phyloP scores from a whole-genome alignment of 2,888 invertebrate genomes.

The Drosophila anomelani region DNA sequence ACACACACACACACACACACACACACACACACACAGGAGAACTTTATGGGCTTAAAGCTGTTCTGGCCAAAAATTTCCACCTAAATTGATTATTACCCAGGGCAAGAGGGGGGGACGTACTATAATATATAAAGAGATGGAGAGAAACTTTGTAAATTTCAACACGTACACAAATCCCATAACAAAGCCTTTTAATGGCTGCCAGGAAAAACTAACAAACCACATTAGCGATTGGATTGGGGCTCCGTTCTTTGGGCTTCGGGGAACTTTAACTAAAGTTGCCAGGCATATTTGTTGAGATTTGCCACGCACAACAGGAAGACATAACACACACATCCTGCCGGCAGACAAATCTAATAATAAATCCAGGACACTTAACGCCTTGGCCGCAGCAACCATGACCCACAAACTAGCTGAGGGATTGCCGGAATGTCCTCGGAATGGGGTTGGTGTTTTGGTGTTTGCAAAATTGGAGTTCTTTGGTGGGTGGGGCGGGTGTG shows the following conservation, averaged over 20 bases:
- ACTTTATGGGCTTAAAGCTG: slow-evolving; percentile 76
- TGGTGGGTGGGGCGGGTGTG: slow-evolving; percentile 5
- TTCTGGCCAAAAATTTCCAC: slow-evolving; percentile 66
- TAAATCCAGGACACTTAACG: slow-evolving; percentile 80
- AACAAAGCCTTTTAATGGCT: slow-evolving; percentile 80
- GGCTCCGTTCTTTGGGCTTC: neutral
- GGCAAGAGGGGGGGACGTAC: slow-evolving; percentile 5
- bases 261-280: slow-evolving; percentile 64
- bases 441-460: neutral
- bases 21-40: slow-evolving; percentile 28
- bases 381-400: slow-evolving; percentile 74
- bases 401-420: slow-evolving; percentile 68
- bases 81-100: slow-evolving; percentile 76
- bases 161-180: slow-evolving; percentile 81
- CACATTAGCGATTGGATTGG: slow-evolving; percentile 64
- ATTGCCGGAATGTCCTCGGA: slow-evolving; percentile 18
- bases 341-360: slow-evolving; percentile 74
- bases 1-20: slow-evolving; percentile 10
- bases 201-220: slow-evolving; percentile 77
- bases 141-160: slow-evolving; percentile 73
- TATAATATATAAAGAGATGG: neutral
- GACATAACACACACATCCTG: slow-evolving; percentile 65
- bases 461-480: slow-evolving; percentile 20
- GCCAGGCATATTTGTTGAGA: slow-evolving; percentile 69
- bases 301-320: slow-evolving; percentile 66